Evolutionary conservation across 1,140 invertebrate species (phyloP), one percentile per base, ranked within the genome.

Genomic region (Zaprionus capensis): DNA sequence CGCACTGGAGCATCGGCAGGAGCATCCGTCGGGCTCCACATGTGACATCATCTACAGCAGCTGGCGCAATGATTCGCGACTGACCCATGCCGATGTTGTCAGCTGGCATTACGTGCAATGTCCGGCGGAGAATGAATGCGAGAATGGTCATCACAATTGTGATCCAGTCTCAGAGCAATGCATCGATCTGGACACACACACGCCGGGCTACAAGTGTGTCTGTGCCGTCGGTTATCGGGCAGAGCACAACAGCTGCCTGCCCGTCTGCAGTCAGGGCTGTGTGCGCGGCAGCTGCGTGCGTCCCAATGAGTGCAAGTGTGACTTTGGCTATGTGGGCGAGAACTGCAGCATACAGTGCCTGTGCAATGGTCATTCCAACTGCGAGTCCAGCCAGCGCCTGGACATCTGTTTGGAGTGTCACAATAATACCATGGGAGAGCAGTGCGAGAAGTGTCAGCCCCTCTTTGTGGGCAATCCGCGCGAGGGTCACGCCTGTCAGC

Each of bases 311-410:
- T 99, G 98, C 91, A 94, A 95, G 46, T 99, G 98, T 93, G 95
- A 98, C 94, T 99, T 99, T 93, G 98, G 98, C 53, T 99, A 97
- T 92, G 98, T 99, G 24, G 98, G 98, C 56, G 95, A 95, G 65
- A 98, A 99, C 93, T 99, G 98, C 92, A 97, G 96, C 62, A 97
- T 97, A 53, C 96, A 98, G 91, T 99, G 98, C 92, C 95, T 98
- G 87, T 99, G 98, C 92, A 98, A 99, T 93, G 98, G 97, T 0
- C 98, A 99, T 93, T 96, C 97, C 64, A 95, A 98, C 84, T 99
- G 98, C 93, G 95, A 95, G 76, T 97, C 97, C 14, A 96, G 96
- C 5, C 96, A 97, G 86, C 95, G 96, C 79, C 94, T 98, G 53
- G 95, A 97, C 85, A 94, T 94, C 38, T 99, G 98, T 92, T 92